Evolutionary conservation across 2,113 vertebrate genomes (phyloP).

Genomic region (Peromyscus leucopus): DNA sequence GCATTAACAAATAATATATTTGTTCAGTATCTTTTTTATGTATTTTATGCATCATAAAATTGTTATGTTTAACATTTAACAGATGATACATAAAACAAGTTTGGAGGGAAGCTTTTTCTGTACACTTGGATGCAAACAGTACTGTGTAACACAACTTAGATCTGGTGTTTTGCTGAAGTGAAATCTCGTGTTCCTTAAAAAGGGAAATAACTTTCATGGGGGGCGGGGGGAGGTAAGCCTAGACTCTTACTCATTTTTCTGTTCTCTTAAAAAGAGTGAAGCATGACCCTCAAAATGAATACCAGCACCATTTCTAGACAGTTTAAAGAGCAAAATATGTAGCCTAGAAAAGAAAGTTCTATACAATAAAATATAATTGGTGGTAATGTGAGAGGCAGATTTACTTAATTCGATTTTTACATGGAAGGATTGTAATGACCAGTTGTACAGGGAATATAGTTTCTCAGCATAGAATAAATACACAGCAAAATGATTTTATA

Average conservation of each 20-base stretch:
- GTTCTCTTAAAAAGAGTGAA: slow-evolving; percentile 17
- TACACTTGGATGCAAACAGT: slow-evolving; percentile 49
- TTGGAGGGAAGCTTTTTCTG: slow-evolving; percentile 68
- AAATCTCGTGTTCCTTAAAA: slow-evolving; percentile 50
- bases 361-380: not conserved
- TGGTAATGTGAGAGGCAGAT: not conserved
- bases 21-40: not conserved
- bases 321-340: not conserved
- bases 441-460: not conserved
- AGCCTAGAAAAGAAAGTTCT: slow-evolving; percentile 32
- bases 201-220: not conserved
- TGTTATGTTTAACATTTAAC: slow-evolving; percentile 66
- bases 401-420: slow-evolving; percentile 44
- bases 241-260: slow-evolving; percentile 22
- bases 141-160: slow-evolving; percentile 46
- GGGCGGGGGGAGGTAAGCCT: not conserved
- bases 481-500: not conserved
- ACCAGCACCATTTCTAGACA: not conserved
- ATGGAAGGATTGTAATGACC: not conserved
- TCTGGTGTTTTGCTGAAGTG: slow-evolving; percentile 50
- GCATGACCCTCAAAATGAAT: slow-evolving; percentile 19
- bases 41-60: not conserved
- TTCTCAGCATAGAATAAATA: slow-evolving; percentile 4
- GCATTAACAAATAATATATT: slow-evolving; percentile 62
- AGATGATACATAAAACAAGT: slow-evolving; percentile 61